Conservation (phyloP, 2,888 invertebrate species). For the Linnaemya vulpina region DNA sequence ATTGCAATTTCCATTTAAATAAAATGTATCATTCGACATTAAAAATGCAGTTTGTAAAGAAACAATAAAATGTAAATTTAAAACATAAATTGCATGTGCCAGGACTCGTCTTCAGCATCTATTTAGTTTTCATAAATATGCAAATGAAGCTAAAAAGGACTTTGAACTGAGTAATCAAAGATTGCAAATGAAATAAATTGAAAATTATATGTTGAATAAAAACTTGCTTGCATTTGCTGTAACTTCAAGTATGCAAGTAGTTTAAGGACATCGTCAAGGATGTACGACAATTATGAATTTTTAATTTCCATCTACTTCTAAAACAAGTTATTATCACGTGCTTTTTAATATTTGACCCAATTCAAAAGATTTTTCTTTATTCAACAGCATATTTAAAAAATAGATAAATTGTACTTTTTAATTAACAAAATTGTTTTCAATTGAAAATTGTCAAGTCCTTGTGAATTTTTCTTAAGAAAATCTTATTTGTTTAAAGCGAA, state of each 20-base stretch:
- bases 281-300: no score
- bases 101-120: neutral
- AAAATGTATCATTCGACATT: neutral
- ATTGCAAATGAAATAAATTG: conserved; percentile 35
- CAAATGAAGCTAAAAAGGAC: conserved; percentile 40
- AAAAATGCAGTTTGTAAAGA: neutral
- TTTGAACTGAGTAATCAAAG: conserved; percentile 23
- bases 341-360: no score
- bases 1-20: conserved; percentile 26
- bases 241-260: conserved; percentile 58
- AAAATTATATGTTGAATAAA: conserved; percentile 11
- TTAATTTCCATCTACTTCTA: no score
- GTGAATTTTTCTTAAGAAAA: no score
- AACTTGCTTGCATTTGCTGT: conserved; percentile 50
- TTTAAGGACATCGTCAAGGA: conserved; percentile 35
- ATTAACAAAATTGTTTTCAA: no score
- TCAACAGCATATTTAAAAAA: no score
- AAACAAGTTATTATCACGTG: no score
- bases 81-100: neutral
- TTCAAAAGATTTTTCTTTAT: no score
- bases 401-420: no score
- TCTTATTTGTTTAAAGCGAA: no score
- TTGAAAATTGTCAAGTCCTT: no score
- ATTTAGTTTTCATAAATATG: conserved; percentile 43
- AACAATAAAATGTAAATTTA: neutral